phyloP scores from a whole-genome alignment of 2,888 invertebrate species.

The Venustoraphidia nigricollis region DNA sequence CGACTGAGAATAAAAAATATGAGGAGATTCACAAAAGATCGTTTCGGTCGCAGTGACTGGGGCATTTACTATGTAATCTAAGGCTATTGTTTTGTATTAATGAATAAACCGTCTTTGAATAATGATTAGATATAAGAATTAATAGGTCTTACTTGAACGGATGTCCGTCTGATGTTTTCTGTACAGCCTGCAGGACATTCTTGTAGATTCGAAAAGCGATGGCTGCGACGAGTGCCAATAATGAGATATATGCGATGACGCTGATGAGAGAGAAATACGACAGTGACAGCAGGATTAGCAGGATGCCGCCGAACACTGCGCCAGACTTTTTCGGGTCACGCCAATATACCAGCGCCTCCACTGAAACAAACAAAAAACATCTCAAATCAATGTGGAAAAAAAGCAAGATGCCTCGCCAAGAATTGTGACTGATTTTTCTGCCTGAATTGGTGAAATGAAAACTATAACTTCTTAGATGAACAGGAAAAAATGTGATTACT shows the following conservation, averaged over 20 bases:
- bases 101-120: too few species aligned
- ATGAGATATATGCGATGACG: slow-evolving; percentile 83
- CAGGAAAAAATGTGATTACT: too few species aligned
- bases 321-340: slow-evolving; percentile 90
- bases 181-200: slow-evolving; percentile 85
- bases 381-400: background rate
- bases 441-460: too few species aligned
- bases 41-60: too few species aligned
- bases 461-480: too few species aligned
- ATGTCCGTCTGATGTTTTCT: slow-evolving; percentile 92
- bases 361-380: slow-evolving; percentile 37
- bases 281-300: slow-evolving; percentile 82
- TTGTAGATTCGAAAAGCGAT: slow-evolving; percentile 93
- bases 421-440: too few species aligned
- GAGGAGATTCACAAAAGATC: too few species aligned
- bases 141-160: slow-evolving; percentile 73
- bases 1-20: too few species aligned
- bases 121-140: too few species aligned
- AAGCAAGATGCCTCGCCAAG: background rate
- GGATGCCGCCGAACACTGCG: slow-evolving; percentile 78
- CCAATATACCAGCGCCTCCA: slow-evolving; percentile 96
- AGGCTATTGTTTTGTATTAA: too few species aligned
- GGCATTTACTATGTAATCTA: too few species aligned
- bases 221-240: slow-evolving; percentile 72
- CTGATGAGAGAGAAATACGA: slow-evolving; percentile 91